These are phyloP conservation scores for Aplodontia rufa DNA, from an alignment of 2,113 vertebrate species.

Conservation along the genomic window DNA sequence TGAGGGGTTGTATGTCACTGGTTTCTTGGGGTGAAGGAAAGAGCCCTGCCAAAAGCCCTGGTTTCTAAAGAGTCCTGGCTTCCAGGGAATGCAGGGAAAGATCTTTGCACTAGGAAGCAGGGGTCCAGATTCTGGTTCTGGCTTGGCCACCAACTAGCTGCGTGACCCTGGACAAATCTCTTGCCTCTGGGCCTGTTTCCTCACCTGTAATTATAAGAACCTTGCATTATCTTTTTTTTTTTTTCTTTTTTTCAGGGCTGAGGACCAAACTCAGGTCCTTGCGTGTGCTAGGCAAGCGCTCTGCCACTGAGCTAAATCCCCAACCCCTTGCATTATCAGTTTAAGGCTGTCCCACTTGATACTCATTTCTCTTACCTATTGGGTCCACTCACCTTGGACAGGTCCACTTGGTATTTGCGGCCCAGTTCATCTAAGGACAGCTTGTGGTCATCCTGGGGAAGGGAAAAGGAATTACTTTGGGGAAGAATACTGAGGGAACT, in stretches of 20 bases:
- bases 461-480: neutral
- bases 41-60: neutral
- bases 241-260: too few relatives aligned
- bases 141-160: neutral
- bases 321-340: too few relatives aligned
- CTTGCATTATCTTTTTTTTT: neutral
- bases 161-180: neutral
- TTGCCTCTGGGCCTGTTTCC: neutral
- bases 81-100: neutral
- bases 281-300: too few relatives aligned
- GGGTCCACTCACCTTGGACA: conserved; percentile 85
- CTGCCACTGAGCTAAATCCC: too few relatives aligned
- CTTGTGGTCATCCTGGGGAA: conserved; percentile 93
- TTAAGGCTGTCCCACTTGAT: neutral
- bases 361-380: neutral
- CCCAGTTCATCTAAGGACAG: conserved; percentile 90
- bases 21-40: neutral
- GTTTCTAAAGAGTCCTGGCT: neutral
- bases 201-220: neutral
- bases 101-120: neutral
- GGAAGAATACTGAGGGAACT: neutral
- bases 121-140: neutral
- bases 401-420: conserved; percentile 91
- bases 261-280: too few relatives aligned
- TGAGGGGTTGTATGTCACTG: neutral